phyloP scores from a whole-genome alignment of 92 coral and sea anemone species.

The Plumapathes pennacea region DNA sequence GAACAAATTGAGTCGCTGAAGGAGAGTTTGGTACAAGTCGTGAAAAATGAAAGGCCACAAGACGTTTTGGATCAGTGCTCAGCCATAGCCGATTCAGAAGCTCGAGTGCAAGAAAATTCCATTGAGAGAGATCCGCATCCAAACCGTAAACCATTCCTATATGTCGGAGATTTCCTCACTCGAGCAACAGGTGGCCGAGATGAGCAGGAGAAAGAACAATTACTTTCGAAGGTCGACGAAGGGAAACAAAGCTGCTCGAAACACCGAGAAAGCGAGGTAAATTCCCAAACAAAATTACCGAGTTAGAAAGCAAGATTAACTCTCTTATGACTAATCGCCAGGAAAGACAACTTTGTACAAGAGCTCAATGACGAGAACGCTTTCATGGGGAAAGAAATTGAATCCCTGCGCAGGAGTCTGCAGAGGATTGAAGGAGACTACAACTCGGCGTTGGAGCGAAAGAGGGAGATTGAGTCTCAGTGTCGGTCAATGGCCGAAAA shows the following conservation, averaged over 20 bases:
- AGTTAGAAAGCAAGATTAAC: conserved; percentile 45
- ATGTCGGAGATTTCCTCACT: conserved; percentile 43
- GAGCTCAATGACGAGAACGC: conserved; percentile 31
- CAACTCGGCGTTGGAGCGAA: conserved; percentile 24
- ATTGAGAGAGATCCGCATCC: conserved; percentile 53
- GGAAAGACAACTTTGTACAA: conserved; percentile 52
- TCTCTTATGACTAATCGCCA: conserved; percentile 44
- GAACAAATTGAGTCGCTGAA: conserved; percentile 48
- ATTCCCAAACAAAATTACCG: conserved; percentile 47
- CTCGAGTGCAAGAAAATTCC: conserved; percentile 42
- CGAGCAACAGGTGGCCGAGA: conserved; percentile 71
- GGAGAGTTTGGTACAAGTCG: conserved; percentile 35
- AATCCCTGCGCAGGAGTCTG: conserved; percentile 5
- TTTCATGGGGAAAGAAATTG: conserved; percentile 44
- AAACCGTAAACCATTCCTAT: conserved; percentile 43
- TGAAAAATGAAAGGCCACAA: too few relatives aligned
- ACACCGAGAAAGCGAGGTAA: conserved; percentile 30
- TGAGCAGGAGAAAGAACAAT: conserved; percentile 48
- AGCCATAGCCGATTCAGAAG: conserved; percentile 49
- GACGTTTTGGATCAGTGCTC: conserved; percentile 55
- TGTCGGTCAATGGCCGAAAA: conserved; percentile 27
- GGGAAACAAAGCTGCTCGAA: conserved; percentile 51
- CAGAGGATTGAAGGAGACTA: conserved; percentile 37
- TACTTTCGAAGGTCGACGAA: conserved; percentile 54
- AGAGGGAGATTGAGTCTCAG: conserved; percentile 12